Conservation (phyloP, 2,113 vertebrate genomes). For the Etheostoma cragini region DNA sequence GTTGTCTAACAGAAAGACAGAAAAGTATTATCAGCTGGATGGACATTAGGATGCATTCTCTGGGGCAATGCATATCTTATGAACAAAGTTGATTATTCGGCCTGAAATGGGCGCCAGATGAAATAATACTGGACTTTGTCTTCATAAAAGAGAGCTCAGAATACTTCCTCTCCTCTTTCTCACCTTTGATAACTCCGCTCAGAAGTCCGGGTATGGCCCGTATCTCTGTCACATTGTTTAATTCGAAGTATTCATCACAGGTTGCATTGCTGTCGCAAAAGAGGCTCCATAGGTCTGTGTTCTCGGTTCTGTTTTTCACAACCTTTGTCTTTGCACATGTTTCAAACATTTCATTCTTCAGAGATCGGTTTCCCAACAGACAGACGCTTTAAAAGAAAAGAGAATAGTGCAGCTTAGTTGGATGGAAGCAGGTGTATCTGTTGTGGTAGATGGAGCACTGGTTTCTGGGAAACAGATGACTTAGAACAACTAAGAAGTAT, state of each 20-base stretch:
- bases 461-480: background rate
- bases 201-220: slow-evolving; percentile 90
- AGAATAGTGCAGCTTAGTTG: background rate
- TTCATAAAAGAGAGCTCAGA: background rate
- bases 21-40: background rate
- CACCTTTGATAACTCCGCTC: slow-evolving; percentile 88
- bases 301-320: slow-evolving; percentile 74
- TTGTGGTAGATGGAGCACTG: background rate
- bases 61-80: background rate
- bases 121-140: background rate
- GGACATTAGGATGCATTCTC: background rate
- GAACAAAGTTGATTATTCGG: background rate
- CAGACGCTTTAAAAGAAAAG: slow-evolving; percentile 84
- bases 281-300: slow-evolving; percentile 82
- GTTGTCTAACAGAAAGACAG: slow-evolving; percentile 85
- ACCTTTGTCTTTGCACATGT: slow-evolving; percentile 84
- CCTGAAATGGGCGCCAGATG: background rate
- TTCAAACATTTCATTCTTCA: slow-evolving; percentile 84
- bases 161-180: slow-evolving; percentile 17
- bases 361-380: slow-evolving; percentile 90
- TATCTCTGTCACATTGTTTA: slow-evolving; percentile 90
- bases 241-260: slow-evolving; percentile 89
- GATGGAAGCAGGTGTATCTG: background rate
- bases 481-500: too few relatives aligned
- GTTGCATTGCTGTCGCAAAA: slow-evolving; percentile 87